Evolutionary conservation across 2,888 invertebrate species (phyloP), one percentile per base, ranked within the genome.

Genomic region (Panopea generosa): DNA sequence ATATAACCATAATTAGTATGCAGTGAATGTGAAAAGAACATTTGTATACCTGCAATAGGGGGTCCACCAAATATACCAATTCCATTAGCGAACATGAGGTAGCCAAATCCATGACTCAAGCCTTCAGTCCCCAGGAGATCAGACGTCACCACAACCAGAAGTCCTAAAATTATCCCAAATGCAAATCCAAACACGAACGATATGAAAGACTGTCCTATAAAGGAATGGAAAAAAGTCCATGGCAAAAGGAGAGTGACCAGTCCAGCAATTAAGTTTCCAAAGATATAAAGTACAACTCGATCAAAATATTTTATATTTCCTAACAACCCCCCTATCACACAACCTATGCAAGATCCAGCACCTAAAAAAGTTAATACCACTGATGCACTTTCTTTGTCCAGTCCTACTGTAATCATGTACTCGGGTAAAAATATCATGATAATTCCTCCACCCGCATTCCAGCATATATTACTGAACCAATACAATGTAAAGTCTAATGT

Each of bases 21-120:
- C n/a, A n/a, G n/a, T n/a, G n/a, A n/a, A n/a, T n/a, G n/a, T n/a
- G n/a, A n/a, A n/a, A n/a, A n/a, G 33, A 33, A 33, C 16, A 16
- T 7, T 26, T 22, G 65, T 76, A 38, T 77, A 89, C 89, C 88
- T 80, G 87, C 84, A 1, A 87, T 1, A 20, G 86, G 84, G 6
- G 88, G 88, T 45, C 88, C 88, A 49, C 77, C 29, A 33, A 88
- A 86, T 50, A 82, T 73, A 24, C 90, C 90, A 27, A 89, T 62
- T 6, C 90, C 90, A 86, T 89, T 89, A 45, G 87, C 79, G 45
- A 89, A 59, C 87, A 90, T 87, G 2, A 90, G 77, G 66, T 88
- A 89, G 6, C 90, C 89, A 52, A 87, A 80, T 4, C 86, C 90
- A 70, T 86, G 83, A 3, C 87, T 84, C 7, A 90, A 74, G n/a